Evolutionary conservation across 53 echinoderm and acorn worm species (phyloP), one percentile per base, ranked within the genome.

Genomic region (Henricia sp.): DNA sequence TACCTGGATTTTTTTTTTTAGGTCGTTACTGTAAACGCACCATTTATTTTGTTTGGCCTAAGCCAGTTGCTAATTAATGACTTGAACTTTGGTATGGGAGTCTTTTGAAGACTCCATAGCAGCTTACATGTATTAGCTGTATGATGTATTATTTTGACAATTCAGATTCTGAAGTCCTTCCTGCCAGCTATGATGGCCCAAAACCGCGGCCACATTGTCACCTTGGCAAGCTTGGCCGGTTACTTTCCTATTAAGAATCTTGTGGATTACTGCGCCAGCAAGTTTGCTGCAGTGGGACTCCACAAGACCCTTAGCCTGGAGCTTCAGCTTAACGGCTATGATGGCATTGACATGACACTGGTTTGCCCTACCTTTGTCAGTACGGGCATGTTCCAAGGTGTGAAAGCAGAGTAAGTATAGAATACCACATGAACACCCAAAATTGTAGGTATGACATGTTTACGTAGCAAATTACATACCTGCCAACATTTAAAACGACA

Each of bases 311-410:
- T 99, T 25, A 78, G 84, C 33, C 64, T 83, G 42, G 99, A 99
- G 64, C 64, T 99, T 2, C 71, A 71, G 24, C 71, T 85, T 24
- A 76, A 71, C 16, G 87, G 84, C 2, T 84, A 82, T 52, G 80
- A 53, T 1, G 99, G 89, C 0, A 90, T 99, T 25, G 44, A 99
- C 25, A 92, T 89, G 26, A 99, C 99, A 6, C 83, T 92, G 52
- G 88, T 99, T 6, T 89, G 92, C 76, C 99, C 99, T 3, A 89
- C 72, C 70, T 91, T 67, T 59, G 92, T 94, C 69, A 92, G 87
- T 82, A 99, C 99, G 13, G 99, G 94, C 0, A 92, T 99, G 99
- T 87, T 99, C 60, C 51, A 92, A 25, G 99, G 94, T 13, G 99
- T 94, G 23, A 62, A 84, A 37, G 63, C 57, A 19, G 90, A 66